A percentile compares a stretch with the other conserved stretches of the same genome.
Conservation (phyloP, 2,888 invertebrate genomes). For the Silvanus unidentatus region DNA sequence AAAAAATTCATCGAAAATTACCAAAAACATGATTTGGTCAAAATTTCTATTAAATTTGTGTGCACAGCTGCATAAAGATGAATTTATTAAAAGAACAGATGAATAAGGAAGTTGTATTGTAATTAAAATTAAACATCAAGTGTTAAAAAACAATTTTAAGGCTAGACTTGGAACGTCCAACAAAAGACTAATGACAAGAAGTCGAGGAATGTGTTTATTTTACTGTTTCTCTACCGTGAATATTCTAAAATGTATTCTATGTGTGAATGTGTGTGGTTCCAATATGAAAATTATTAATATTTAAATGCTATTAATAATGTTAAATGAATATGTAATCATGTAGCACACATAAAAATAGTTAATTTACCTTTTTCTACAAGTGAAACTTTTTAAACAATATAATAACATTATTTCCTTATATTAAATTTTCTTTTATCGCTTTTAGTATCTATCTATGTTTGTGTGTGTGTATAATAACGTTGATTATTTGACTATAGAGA, state of each 20-base stretch:
- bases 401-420: no score
- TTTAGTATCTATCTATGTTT: no score
- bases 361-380: no score
- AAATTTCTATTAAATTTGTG: slow-evolving; percentile 19
- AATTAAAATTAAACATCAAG: slow-evolving; percentile 15
- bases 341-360: no score
- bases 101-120: slow-evolving; percentile 13
- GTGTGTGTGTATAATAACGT: no score
- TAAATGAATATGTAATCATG: no score
- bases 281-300: no score
- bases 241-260: background rate
- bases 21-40: slow-evolving; percentile 24
- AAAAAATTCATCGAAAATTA: slow-evolving; percentile 22
- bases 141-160: slow-evolving; percentile 7
- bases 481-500: slow-evolving; percentile 7
- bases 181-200: background rate
- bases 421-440: no score
- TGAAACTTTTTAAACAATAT: no score
- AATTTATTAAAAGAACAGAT: background rate
- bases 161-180: background rate
- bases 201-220: background rate
- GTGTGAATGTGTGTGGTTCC: no score
- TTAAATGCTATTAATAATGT: no score
- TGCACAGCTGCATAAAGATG: slow-evolving; percentile 24
- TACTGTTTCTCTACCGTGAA: background rate